Percentiles rank a stretch among this genome's conserved stretches.
Evolutionary conservation across 2,797 vertebrate genomes (phyloP).

Genomic region (Silurus aristotelis): DNA sequence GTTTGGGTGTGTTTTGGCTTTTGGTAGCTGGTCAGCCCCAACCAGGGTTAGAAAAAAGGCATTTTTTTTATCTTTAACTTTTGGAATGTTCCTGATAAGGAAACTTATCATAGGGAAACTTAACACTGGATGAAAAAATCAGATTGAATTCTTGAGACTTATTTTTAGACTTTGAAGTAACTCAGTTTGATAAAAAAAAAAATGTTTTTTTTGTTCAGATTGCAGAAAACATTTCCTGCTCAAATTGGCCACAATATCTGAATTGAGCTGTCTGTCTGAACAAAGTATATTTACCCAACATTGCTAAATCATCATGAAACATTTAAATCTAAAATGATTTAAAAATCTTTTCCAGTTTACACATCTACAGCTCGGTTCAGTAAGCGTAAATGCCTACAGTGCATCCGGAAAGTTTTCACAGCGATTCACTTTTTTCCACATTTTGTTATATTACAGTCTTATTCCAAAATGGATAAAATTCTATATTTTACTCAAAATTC

Average conservation of each 20-base stretch:
- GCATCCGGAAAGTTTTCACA: too few relatives aligned
- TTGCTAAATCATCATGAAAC: not conserved
- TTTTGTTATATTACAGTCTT: too few relatives aligned
- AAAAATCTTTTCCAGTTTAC: not conserved
- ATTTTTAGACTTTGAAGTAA: not conserved
- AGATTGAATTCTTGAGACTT: not conserved
- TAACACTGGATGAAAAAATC: not conserved
- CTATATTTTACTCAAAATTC: too few relatives aligned
- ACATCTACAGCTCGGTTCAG: not conserved
- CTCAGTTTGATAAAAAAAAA: not conserved
- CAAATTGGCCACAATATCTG: not conserved
- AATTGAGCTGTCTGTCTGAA: not conserved
- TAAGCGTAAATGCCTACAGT: not conserved
- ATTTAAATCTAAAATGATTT: not conserved
- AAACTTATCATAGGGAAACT: conserved; percentile 10
- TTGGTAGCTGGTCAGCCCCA: not conserved
- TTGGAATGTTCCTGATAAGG: not conserved
- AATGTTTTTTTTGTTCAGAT: not conserved
- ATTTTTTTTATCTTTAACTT: not conserved
- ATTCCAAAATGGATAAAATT: too few relatives aligned
- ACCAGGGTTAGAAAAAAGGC: not conserved
- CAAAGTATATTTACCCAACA: not conserved
- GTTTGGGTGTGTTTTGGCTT: not conserved
- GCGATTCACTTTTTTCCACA: too few relatives aligned
- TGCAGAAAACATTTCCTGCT: not conserved